These are phyloP conservation scores for Lordiphosa mommai DNA, from an alignment of 1,140 invertebrate species.

Conservation along the genomic window DNA sequence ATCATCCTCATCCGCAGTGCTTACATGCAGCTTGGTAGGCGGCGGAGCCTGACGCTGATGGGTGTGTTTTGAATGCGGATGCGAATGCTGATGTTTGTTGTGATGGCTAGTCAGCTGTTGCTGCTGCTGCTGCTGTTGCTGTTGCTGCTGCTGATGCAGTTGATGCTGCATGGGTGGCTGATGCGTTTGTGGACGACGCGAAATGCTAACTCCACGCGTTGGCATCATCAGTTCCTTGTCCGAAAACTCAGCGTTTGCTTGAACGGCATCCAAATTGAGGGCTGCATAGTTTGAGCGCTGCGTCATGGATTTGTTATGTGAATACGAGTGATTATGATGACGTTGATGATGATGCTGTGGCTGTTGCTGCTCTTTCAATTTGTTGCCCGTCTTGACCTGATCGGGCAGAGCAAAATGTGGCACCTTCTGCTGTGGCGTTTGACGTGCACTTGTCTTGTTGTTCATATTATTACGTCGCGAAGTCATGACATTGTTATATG, in stretches of 20 bases:
- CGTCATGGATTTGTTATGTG: constrained; percentile 15
- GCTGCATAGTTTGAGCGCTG: constrained; percentile 23
- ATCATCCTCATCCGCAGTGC: constrained; percentile 41
- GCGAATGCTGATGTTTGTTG: constrained; percentile 15
- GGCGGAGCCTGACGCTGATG: constrained; percentile 6
- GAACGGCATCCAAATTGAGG: constrained; percentile 2
- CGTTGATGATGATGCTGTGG: constrained; percentile 1
- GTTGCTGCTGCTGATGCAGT: constrained; percentile 51
- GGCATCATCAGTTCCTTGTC: constrained; percentile 34
- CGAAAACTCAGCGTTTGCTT: constrained; percentile 16
- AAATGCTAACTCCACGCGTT: background rate
- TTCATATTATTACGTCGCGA: constrained; percentile 25
- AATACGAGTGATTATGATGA: background rate
- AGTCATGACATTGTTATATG: constrained; percentile 25
- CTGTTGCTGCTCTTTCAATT: constrained; percentile 11
- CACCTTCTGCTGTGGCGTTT: constrained; percentile 22
- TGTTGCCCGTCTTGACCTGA: constrained; percentile 14
- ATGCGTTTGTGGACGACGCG: constrained; percentile 11
- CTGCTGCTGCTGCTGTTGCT: constrained; percentile 18
- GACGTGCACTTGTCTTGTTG: constrained; percentile 33
- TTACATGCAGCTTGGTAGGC: constrained; percentile 16
- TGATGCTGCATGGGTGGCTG: constrained; percentile 43
- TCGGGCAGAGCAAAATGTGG: constrained; percentile 30
- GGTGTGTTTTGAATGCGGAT: constrained; percentile 29
- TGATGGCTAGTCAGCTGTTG: constrained; percentile 7